phyloP scores from a whole-genome alignment of 2,113 vertebrate species.

The Callionymus lyra region DNA sequence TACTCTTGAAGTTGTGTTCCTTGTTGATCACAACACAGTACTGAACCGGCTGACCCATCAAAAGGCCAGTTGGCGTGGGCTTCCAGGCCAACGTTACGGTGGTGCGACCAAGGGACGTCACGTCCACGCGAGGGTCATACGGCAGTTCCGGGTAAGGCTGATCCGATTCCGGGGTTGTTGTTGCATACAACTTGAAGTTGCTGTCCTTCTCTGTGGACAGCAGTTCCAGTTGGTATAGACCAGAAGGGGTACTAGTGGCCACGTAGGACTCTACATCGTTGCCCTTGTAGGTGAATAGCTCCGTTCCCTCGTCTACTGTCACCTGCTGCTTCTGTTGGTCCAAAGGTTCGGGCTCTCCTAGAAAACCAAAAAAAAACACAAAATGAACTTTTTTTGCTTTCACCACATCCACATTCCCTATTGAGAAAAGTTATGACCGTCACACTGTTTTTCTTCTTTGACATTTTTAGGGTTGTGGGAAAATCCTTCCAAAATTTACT shows the following conservation, averaged over 20 bases:
- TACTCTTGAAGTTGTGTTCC: constrained; percentile 97
- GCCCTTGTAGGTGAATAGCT: constrained; percentile 90
- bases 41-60: constrained; percentile 83
- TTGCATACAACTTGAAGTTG: constrained; percentile 88
- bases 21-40: constrained; percentile 95
- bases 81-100: constrained; percentile 93
- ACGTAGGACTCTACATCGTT: constrained; percentile 91
- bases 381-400: constrained; percentile 13
- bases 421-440: neutral
- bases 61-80: constrained; percentile 80
- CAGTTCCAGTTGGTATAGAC: constrained; percentile 91
- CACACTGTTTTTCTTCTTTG: constrained; percentile 19
- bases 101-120: constrained; percentile 84
- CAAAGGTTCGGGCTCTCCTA: constrained; percentile 86
- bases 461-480: constrained; percentile 13
- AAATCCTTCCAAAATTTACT: constrained; percentile 28
- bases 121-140: constrained; percentile 88
- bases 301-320: constrained; percentile 72
- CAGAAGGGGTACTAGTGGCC: constrained; percentile 82
- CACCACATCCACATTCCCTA: neutral
- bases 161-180: constrained; percentile 90
- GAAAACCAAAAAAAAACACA: constrained; percentile 23
- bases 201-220: constrained; percentile 96
- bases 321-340: constrained; percentile 90
- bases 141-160: constrained; percentile 92